Conservation (phyloP, 2,797 vertebrate genomes). For the Lacerta bilineata region DNA sequence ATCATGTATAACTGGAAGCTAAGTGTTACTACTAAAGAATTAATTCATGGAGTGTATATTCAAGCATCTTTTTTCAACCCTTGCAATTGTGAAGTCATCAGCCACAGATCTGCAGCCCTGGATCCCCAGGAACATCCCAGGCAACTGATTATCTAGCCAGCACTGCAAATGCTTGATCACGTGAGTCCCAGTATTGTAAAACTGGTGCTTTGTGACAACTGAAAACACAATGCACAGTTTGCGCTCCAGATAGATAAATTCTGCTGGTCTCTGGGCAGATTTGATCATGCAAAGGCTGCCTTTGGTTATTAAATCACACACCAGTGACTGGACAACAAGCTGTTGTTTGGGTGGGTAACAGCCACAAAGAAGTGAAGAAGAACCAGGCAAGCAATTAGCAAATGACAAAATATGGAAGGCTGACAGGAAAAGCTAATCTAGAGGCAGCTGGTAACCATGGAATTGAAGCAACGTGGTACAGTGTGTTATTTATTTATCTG, state of each 20-base stretch:
- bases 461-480: not conserved
- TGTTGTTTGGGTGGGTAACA: not conserved
- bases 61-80: not conserved
- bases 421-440: not conserved
- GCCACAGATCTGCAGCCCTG: not conserved
- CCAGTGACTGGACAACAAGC: not conserved
- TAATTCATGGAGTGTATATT: not conserved
- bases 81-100: not conserved
- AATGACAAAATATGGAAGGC: not conserved
- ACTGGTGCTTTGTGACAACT: not conserved
- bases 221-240: not conserved
- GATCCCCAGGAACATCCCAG: not conserved
- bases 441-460: not conserved
- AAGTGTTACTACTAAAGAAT: slow-evolving; percentile 5
- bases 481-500: not conserved
- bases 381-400: not conserved
- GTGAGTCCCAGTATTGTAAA: not conserved
- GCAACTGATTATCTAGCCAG: not conserved
- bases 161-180: not conserved
- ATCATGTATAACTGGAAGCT: not conserved
- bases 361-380: not conserved
- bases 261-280: not conserved
- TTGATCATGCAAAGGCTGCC: not conserved
- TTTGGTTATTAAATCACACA: not conserved
- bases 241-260: not conserved